Base-by-base conservation (phyloP, 2,113 vertebrate genomes). In the Kobus ellipsiprymnus region DNA sequence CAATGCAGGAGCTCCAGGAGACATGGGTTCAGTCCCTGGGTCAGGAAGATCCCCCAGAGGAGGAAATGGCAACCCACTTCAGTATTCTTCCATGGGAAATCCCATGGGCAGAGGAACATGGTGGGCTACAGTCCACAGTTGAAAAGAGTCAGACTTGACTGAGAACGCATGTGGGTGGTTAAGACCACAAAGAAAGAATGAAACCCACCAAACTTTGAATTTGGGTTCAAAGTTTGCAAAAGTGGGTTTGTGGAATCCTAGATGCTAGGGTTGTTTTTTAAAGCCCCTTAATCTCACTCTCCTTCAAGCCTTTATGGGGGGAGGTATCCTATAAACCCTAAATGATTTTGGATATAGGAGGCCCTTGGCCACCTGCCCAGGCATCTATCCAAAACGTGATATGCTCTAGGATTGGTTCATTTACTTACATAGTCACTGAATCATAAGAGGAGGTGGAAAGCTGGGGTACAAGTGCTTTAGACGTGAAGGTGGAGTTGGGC, bases 151-250 rank as follows among this genome's bases (percentile, higher is more conserved):
- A 0, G 40, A 15, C 71, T 14, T 44, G 6, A 77, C 12, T 77
- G 23, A 77, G 23, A 14, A 27, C 0, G 1, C 12, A 7, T 6
- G 2, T 44, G 12, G 11, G 23, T 77, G 23, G 40, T 91, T 25
- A 87, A 62, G 17, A 67, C 55, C 57, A 82, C 0, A 82, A 17
- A 60, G 46, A 83, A 54, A 52, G 33, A 57, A n/a, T 23, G 10
- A 71, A 46, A n/a, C 36, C 17, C 84, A 78, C 3, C 30, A 1
- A 88, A 67, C 27, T 52, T 44, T 50, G 59, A 91, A 27, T 83
- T 50, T n/a, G 6, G 2, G 50, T 25, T 82, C 50, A 54, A 82
- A 25, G 50, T 36, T 54, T 54, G 50, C 33, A 82, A 54, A 82
- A n/a, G 19, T 23, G 33, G 19, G 33, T 82, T 89, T 88, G 54